These are phyloP conservation scores for Neoaliturus tenellus DNA, from an alignment of 2,888 invertebrate genomes.

Conservation along the genomic window DNA sequence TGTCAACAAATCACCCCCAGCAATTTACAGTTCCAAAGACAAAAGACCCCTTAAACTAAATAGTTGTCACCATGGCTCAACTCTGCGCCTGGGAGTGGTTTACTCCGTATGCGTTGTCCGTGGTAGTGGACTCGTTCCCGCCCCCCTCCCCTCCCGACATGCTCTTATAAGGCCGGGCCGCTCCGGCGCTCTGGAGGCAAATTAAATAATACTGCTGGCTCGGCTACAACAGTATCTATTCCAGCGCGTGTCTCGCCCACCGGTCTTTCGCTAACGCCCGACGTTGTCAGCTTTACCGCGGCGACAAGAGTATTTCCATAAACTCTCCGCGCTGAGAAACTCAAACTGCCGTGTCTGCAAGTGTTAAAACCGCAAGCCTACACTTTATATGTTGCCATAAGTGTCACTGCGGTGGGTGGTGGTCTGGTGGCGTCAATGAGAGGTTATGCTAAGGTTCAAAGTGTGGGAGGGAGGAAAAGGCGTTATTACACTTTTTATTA, in stretches of 20 bases:
- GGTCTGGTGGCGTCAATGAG: neutral
- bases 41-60: too few species aligned
- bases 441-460: too few species aligned
- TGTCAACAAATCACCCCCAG: too few species aligned
- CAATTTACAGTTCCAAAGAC: too few species aligned
- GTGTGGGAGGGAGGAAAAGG: too few species aligned
- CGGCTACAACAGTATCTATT: slow-evolving; percentile 16
- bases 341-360: slow-evolving; percentile 1
- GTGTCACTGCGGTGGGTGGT: neutral
- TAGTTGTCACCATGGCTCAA: too few species aligned
- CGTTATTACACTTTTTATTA: too few species aligned
- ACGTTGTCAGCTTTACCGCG: neutral
- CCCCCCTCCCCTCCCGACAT: neutral
- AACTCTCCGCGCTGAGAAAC: neutral
- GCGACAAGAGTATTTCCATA: slow-evolving; percentile 5
- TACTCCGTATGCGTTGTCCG: neutral
- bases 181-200: neutral
- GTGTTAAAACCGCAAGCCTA: neutral
- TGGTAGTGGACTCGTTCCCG: neutral
- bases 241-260: slow-evolving; percentile 10
- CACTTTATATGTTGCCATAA: neutral
- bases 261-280: neutral
- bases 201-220: slow-evolving; percentile 38
- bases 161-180: neutral
- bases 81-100: neutral